phyloP scores from a whole-genome alignment of 2,888 invertebrate species.

The Tridacna gigas region DNA sequence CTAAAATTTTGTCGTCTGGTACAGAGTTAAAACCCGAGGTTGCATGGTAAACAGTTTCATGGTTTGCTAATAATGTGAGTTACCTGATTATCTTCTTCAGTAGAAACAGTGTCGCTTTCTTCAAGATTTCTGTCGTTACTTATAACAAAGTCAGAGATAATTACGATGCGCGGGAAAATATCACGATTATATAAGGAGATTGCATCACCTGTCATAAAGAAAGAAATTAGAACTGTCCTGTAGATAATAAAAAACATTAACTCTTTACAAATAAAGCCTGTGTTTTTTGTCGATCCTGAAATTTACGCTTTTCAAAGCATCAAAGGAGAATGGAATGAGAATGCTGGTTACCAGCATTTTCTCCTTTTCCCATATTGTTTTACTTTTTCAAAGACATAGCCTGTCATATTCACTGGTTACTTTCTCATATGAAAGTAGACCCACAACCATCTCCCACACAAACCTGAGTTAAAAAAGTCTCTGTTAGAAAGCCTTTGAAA shows the following conservation, averaged over 20 bases:
- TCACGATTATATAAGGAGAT: constrained; percentile 28
- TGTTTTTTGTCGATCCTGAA: neutral
- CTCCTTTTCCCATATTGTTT: neutral
- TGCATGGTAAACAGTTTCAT: neutral
- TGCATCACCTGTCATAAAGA: constrained; percentile 34
- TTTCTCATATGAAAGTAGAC: no score
- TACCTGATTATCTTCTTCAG: constrained; percentile 27
- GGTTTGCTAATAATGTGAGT: neutral
- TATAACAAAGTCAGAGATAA: constrained; percentile 58
- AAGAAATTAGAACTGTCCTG: neutral
- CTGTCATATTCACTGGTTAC: no score
- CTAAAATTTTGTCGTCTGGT: no score
- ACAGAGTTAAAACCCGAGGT: no score
- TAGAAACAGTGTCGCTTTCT: constrained; percentile 12
- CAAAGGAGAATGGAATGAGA: no score
- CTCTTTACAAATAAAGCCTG: no score
- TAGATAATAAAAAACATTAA: no score
- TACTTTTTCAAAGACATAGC: no score
- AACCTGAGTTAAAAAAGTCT: no score
- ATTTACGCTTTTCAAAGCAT: neutral
- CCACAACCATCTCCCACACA: no score
- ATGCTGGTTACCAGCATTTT: neutral
- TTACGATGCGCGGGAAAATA: constrained; percentile 52
- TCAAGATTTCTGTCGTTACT: constrained; percentile 41
- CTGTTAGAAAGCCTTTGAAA: neutral